These are phyloP conservation scores for Nyctibius bracteatus DNA, from an alignment of 2,113 vertebrate species.

Conservation along the genomic window DNA sequence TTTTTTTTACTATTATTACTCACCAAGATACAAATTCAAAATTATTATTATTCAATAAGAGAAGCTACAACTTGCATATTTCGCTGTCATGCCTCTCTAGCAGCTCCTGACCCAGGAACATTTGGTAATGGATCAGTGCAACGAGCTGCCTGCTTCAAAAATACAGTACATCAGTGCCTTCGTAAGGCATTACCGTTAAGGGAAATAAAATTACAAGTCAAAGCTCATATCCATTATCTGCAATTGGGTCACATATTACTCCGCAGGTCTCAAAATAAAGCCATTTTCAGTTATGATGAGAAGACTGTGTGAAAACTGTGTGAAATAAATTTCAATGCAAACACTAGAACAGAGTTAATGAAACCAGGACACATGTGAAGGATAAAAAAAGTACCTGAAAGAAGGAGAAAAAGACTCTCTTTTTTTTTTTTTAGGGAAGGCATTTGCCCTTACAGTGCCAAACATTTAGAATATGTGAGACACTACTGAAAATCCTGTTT, in stretches of 20 bases:
- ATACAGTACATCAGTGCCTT: neutral
- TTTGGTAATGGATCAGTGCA: neutral
- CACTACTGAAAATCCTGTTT: neutral
- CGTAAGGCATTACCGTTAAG: neutral
- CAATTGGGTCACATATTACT: neutral
- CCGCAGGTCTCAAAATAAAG: neutral
- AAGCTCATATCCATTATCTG: neutral
- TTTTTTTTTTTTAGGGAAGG: neutral
- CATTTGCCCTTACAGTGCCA: neutral
- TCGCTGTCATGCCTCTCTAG: neutral
- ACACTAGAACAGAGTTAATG: neutral
- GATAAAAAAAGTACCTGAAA: neutral
- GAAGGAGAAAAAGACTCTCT: neutral
- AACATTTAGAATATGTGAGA: neutral
- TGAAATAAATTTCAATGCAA: neutral
- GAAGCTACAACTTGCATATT: neutral
- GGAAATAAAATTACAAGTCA: neutral
- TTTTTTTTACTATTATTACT: constrained; percentile 9
- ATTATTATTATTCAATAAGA: constrained; percentile 5
- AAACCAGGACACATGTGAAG: neutral
- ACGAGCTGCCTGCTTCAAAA: neutral
- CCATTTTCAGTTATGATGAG: neutral
- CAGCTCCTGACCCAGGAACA: neutral
- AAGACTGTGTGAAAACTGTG: neutral
- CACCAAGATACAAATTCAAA: neutral